phyloP scores from a whole-genome alignment of 1,140 invertebrate genomes.

The Sminthurides bifidus region DNA sequence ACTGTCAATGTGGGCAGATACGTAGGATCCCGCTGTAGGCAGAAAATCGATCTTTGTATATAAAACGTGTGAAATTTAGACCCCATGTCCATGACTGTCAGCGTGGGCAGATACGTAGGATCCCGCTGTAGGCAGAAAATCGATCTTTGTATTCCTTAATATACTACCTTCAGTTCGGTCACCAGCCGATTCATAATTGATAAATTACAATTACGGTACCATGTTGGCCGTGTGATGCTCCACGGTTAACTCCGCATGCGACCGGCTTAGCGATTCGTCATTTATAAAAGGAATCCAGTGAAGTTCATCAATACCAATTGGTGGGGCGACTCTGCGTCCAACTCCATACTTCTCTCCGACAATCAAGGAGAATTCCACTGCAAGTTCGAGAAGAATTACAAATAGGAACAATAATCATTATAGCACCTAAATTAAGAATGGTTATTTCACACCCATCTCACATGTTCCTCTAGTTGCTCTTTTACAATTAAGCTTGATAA shows the following conservation, averaged over 20 bases:
- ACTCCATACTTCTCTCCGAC: slow-evolving; percentile 32
- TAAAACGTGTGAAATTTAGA: slow-evolving; percentile 41
- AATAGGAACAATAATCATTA: not conserved
- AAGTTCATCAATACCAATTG: too few relatives aligned
- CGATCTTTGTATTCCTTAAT: slow-evolving; percentile 25
- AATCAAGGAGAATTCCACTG: slow-evolving; percentile 13
- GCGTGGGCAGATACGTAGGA: slow-evolving; percentile 32
- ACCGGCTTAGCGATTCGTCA: slow-evolving; percentile 37
- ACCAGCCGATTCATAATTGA: slow-evolving; percentile 6
- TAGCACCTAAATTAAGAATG: not conserved
- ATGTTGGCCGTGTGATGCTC: slow-evolving; percentile 30
- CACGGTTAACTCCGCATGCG: slow-evolving; percentile 36
- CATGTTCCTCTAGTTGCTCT: too few relatives aligned
- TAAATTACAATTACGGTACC: slow-evolving; percentile 15
- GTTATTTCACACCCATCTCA: too few relatives aligned
- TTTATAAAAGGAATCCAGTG: slow-evolving; percentile 34
- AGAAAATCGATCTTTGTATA: slow-evolving; percentile 27
- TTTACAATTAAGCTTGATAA: too few relatives aligned
- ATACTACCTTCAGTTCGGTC: slow-evolving; percentile 17
- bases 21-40: slow-evolving; percentile 23
- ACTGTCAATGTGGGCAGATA: slow-evolving; percentile 34
- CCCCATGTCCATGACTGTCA: slow-evolving; percentile 36
- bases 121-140: slow-evolving; percentile 31
- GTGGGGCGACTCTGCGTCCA: slow-evolving; percentile 36
- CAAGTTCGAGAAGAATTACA: slow-evolving; percentile 1